phyloP scores from a whole-genome alignment of 2,113 vertebrate species.

The Lepisosteus oculatus region DNA sequence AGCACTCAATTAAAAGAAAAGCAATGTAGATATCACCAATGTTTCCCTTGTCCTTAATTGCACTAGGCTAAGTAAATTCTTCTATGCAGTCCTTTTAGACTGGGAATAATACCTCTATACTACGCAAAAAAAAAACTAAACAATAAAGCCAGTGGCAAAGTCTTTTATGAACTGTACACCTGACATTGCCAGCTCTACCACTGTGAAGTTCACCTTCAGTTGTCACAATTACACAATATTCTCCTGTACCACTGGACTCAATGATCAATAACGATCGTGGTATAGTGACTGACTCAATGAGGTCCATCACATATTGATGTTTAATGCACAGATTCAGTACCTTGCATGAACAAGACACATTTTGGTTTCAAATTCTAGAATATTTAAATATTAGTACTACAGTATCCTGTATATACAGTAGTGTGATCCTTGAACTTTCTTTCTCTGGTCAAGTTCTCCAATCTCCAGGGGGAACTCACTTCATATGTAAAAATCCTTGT shows the following conservation, averaged over 20 bases:
- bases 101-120: constrained; percentile 10
- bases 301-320: too few species aligned
- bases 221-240: neutral
- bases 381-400: too few species aligned
- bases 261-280: neutral
- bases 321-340: too few species aligned
- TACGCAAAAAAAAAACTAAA: neutral
- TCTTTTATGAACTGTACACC: constrained; percentile 15
- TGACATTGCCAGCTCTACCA: neutral
- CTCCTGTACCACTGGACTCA: neutral
- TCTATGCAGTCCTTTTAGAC: constrained; percentile 8
- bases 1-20: constrained; percentile 20
- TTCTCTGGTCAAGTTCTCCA: too few species aligned
- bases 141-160: neutral
- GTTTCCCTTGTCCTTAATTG: constrained; percentile 17
- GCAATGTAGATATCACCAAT: constrained; percentile 9
- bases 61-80: constrained; percentile 6
- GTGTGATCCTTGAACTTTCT: too few species aligned
- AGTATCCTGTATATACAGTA: too few species aligned
- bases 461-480: too few species aligned
- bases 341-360: too few species aligned
- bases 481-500: too few species aligned
- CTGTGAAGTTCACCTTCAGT: constrained; percentile 25
- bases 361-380: too few species aligned
- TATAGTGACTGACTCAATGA: too few species aligned